Base-by-base conservation (phyloP, 2,888 invertebrate genomes). In the Amphipyra berbera region DNA sequence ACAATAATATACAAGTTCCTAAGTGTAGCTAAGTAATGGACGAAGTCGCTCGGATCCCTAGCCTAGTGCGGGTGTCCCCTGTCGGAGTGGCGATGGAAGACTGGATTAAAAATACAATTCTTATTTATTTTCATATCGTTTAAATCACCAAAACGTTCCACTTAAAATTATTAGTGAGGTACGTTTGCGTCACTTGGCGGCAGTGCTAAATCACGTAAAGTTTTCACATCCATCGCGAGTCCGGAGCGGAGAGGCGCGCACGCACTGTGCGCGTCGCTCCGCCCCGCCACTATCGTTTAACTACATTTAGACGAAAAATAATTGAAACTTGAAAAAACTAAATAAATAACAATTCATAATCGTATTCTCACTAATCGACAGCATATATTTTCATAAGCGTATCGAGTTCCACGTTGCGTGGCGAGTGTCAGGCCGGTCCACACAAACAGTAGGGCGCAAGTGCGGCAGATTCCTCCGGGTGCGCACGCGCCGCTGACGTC, bases 21-120 rank as follows among this genome's bases (percentile, higher is more conserved):
- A 87, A 82, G 82, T 84, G 85, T 86, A 84, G 84, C 84, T 87
- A 86, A 78, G 81, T 85, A 81, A 87, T 90, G 91, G 91, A 91
- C 91, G 90, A 88, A 89, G 88, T 87, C 83, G 85, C 86, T 84
- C 83, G 85, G 82, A 79, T 69, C 82, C 71, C 85, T 82, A 79
- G 60, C 57, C 82, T 82, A 76, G 69, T 73, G 75, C 57, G 67
- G 69, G 49, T 42, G 53, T 57, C 66, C 72, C 63, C 57, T 61
- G 63, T 61, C 68, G 53, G 64, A 75, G 68, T 68, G 63, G 67
- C 82, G 87, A 83, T 90, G 92, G 91, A 91, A 92, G 91, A 92
- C 91, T 88, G 88, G 83, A 83, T 87, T 83, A 78, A 82, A 80
- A 78, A 79, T 78, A 76, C 75, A 75, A 67, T 64, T 67, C 71